Base-by-base conservation (phyloP, 2,113 vertebrate genomes). In the Colistium nudipinnis region DNA sequence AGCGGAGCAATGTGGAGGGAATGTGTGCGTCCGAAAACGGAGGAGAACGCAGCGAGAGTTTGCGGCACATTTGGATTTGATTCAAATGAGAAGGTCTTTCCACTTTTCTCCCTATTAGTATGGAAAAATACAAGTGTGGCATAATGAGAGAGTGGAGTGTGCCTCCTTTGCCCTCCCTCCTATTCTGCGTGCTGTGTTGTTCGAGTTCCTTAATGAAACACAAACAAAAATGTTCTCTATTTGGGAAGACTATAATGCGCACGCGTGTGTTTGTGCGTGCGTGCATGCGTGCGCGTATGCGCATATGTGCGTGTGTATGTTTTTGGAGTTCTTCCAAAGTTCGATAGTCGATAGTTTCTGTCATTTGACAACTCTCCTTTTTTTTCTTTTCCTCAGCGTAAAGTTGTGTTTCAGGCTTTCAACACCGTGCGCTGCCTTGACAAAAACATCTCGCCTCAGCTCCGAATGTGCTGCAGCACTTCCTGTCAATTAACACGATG, bases 401-500 rank as follows among this genome's bases (percentile, higher is more conserved):
- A 81, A 77, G 62, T 54, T 31, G 45, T 45, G 70, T 82, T 81
- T 86, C 17, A 45, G 70, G 30, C 52, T 75, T 45, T 70, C 24
- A 35, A 70, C 49, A 12, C 45, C 41, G 55, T 44, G 60, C 19
- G 17, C 30, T 62, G 48, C 75, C 72, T 75, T 76, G 78, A 78
- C 41, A 33, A 54, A 71, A 76, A 77, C 55, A 57, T 45, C 57
- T 51, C 49, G 2, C 43, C 62, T 72, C 47, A 38, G 49, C 54
- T 24, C 43, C 48, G 57, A 71, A 56, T 43, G 53, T 74, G 65
- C 62, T 4, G 63, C 38, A 47, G 61, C 62, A 62, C 66, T 65
- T 77, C 57, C 76, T 82, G 75, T 85, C 82, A 88, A 85, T 87
- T 85, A 85, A 57, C 71, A 57, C 70, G 82, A 76, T 57, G 64